Base-by-base conservation (phyloP, 2,113 vertebrate genomes). In the Ciconia boyciana region DNA sequence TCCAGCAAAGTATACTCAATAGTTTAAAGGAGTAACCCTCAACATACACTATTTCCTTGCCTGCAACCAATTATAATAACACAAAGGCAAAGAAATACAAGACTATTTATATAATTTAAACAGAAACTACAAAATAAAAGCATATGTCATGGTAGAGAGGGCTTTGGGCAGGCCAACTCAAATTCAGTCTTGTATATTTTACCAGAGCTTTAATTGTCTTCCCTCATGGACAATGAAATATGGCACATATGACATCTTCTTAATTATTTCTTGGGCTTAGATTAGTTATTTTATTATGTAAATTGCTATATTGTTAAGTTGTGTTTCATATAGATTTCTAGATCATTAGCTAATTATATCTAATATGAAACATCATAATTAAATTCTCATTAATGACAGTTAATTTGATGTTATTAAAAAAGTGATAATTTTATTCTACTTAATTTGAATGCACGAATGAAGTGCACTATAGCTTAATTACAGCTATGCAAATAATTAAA, bases 311-410 rank as follows among this genome's bases (percentile, higher is more conserved):
- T 65, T 94, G 94, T 87, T 80, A 96, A 86, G 32, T 95, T 97
- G 64, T 55, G 74, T 90, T 95, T 98, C 52, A 91, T 88, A 95
- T 26, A 83, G 81, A 96, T 97, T 97, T 97, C 96, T 76, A 96
- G 55, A 92, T 94, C 84, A 96, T 96, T 98, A 98, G 55, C 31
- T 97, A 97, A 98, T 97, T 97, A 94, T 91, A 96, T 49, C 32
- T 95, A 96, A 96, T 95, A 89, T 93, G 81, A 97, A 98, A 94
- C 54, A 92, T 16, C 6, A 41, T 89, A 71, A 85, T 95, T 97
- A 96, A 96, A 89, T 92, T 94, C 41, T 96, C 84, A 95, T 96
- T 97, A 97, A 97, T 96, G 80, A 91, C 49, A 96, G 71, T 69
- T 96, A 97, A 94, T 96, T 93, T 93, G 78, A 88, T 90, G 88